Evolutionary conservation across 2,888 invertebrate genomes (phyloP).

Genomic region (Drosophila setosimentum): DNA sequence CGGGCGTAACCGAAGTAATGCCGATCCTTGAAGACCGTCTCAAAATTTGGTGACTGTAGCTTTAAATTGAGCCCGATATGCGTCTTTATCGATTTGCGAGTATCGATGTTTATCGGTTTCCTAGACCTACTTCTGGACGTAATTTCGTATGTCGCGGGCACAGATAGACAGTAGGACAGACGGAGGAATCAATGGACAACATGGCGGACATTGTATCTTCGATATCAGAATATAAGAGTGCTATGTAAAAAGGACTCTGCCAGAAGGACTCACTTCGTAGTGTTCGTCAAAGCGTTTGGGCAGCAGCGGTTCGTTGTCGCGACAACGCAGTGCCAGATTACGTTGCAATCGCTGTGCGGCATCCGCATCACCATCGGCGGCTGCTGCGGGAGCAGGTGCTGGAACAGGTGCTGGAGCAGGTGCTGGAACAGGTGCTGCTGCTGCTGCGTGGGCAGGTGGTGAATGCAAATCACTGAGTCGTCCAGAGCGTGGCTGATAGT

Average conservation of each 20-base stretch:
- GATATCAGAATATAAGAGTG: not conserved
- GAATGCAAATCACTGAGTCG: conserved; percentile 77
- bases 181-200: too few relatives aligned
- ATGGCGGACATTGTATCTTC: not conserved
- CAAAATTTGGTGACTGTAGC: too few relatives aligned
- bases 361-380: conserved; percentile 77
- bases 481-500: conserved; percentile 81
- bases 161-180: too few relatives aligned
- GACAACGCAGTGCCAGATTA: conserved; percentile 83
- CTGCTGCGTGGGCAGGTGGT: conserved; percentile 29
- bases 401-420: conserved; percentile 36
- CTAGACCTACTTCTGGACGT: too few relatives aligned
- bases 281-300: conserved; percentile 85
- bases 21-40: not conserved
- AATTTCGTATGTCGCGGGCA: too few relatives aligned
- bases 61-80: too few relatives aligned
- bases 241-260: not conserved
- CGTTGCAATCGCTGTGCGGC: conserved; percentile 84
- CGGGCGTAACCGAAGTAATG: not conserved
- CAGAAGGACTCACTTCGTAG: conserved; percentile 77
- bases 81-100: too few relatives aligned
- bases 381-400: conserved; percentile 29
- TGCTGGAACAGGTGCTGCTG: conserved; percentile 40
- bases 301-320: conserved; percentile 83
- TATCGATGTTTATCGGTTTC: too few relatives aligned